Percentiles rank a stretch among this genome's conserved stretches.
Evolutionary conservation across 2,888 invertebrate species (phyloP).

Genomic region (Cantharis rufa): DNA sequence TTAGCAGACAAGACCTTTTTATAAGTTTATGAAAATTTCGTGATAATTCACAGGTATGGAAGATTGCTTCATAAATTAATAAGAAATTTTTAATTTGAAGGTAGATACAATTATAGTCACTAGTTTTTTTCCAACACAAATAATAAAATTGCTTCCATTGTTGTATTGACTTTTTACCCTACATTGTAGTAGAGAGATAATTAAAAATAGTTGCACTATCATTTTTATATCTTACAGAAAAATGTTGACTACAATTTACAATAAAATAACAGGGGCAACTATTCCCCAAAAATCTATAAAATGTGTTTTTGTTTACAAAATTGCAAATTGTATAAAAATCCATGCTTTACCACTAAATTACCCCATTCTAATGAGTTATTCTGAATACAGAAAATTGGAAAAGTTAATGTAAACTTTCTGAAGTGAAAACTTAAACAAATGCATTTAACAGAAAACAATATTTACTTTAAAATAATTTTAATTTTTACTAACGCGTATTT

Average conservation of each 20-base stretch:
- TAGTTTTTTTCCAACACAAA: background rate
- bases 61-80: no score
- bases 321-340: background rate
- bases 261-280: background rate
- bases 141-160: background rate
- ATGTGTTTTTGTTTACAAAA: background rate
- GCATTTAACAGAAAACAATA: no score
- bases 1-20: no score
- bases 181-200: background rate
- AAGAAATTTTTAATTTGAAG: background rate
- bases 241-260: background rate
- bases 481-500: no score
- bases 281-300: background rate
- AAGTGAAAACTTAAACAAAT: no score
- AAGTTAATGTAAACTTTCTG: no score
- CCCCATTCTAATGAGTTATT: background rate
- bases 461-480: no score
- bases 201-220: background rate
- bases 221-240: background rate
- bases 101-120: background rate
- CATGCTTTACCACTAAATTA: background rate
- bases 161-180: background rate
- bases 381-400: background rate
- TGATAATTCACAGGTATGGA: no score
- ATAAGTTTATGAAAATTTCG: no score